Evolutionary conservation across 2,888 invertebrate genomes (phyloP).

Genomic region (Autographa pulchrina): DNA sequence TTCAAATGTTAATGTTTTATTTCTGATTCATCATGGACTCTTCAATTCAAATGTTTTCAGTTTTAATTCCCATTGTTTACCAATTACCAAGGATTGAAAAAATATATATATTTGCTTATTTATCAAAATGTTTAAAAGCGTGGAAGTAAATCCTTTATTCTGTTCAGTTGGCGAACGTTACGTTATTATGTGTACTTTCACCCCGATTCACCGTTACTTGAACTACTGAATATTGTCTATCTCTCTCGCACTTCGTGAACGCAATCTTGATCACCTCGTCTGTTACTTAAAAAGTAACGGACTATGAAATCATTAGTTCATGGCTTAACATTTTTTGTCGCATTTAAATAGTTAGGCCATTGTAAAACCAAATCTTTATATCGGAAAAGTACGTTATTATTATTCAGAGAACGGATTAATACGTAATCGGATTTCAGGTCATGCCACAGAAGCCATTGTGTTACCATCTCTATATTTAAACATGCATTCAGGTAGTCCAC

Average conservation of each 20-base stretch:
- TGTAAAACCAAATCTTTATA: constrained; percentile 4
- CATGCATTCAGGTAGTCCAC: constrained; percentile 28
- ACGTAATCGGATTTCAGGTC: constrained; percentile 40
- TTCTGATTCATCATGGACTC: background rate
- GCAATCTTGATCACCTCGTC: constrained; percentile 73
- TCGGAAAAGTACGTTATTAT: constrained; percentile 11
- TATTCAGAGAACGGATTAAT: constrained; percentile 13
- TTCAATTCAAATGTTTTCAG: constrained; percentile 20
- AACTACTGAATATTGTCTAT: constrained; percentile 67
- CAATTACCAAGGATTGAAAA: background rate
- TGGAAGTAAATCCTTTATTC: constrained; percentile 62
- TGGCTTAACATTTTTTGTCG: constrained; percentile 13
- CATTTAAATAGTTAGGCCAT: constrained; percentile 12
- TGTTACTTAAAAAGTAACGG: constrained; percentile 65
- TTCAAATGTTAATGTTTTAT: constrained; percentile 22
- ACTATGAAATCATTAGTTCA: constrained; percentile 25
- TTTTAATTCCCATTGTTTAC: background rate
- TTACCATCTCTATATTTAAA: constrained; percentile 32
- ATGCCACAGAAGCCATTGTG: constrained; percentile 29
- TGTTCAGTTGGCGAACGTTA: constrained; percentile 68
- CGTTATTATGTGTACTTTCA: constrained; percentile 83
- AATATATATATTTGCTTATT: background rate
- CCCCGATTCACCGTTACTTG: constrained; percentile 80
- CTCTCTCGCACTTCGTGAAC: constrained; percentile 63
- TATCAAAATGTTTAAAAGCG: constrained; percentile 12